Base-by-base conservation (phyloP, 2,113 vertebrate species). In the Carassius carassius region DNA sequence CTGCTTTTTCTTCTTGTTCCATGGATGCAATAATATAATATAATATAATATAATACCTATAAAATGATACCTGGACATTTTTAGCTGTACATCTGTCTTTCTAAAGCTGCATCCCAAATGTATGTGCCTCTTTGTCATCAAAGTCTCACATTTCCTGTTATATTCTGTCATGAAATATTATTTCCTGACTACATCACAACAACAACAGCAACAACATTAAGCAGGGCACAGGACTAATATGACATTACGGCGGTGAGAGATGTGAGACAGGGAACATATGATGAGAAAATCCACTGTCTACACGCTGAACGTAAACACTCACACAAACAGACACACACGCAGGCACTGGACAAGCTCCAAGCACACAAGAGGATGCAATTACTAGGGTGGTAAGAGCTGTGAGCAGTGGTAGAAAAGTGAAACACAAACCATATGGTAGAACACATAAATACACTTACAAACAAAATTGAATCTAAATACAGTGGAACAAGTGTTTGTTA, bases 11-110 rank as follows among this genome's bases (percentile, higher is more conserved):
- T 60, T 60, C 1, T 60, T 23, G 21, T n/a, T 60, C 3, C 21
- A 60, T 60, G 11, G 32, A 16, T 32, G 14, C 14, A 67, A 14
- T 63, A 4, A 29, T 62, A 23, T 10, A 21, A 62, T 62, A 62
- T 5, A 25, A 62, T 25, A 62, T n/a, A 25, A 62, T 11, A 60
- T 3, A 11, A 60, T n/a, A 60, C 25, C 51, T 69, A 69, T 81
- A 69, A 81, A 81, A 47, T 81, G 63, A 81, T 81, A 69, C 79
- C 79, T 69, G 79, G 41, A 81, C 79, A 81, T 51, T 81, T 81
- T 81, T 81, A 81, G 79, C 63, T 69, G n/a, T 81, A 70, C 63
- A 81, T 81, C 47, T 81, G 54, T 81, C 63, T 81, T 81, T 81
- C 44, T 10, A 70, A 69, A 81, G 79, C 25, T 17, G 21, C 79